phyloP scores from a whole-genome alignment of 2,113 vertebrate genomes.

The Arothron firmamentum region DNA sequence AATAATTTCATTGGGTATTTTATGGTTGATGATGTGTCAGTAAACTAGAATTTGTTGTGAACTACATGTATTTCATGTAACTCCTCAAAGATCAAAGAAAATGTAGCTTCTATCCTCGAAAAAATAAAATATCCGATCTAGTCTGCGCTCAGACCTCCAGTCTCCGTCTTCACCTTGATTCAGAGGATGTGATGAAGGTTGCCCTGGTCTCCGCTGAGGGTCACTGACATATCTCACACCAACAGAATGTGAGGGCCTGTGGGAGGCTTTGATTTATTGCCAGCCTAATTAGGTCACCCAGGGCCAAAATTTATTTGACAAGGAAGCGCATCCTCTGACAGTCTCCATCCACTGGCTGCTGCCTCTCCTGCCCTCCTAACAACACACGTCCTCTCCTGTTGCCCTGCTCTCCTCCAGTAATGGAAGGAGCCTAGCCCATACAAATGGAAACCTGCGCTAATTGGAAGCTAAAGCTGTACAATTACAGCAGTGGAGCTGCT shows the following conservation, averaged over 20 bases:
- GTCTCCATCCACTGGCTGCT: conserved; percentile 7
- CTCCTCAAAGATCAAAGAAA: too few species aligned
- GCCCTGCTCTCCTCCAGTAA: conserved; percentile 22
- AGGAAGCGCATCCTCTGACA: conserved; percentile 37
- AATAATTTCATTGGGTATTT: too few species aligned
- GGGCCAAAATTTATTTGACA: conserved; percentile 64
- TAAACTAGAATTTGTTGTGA: too few species aligned
- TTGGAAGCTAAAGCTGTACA: conserved; percentile 54
- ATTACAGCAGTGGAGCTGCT: conserved; percentile 49
- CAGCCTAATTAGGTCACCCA: conserved; percentile 66
- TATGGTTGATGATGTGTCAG: too few species aligned
- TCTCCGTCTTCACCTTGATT: conserved; percentile 55
- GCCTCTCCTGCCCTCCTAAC: conserved; percentile 10
- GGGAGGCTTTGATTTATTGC: conserved; percentile 63
- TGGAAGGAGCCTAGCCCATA: conserved; percentile 43
- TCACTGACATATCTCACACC: conserved; percentile 59
- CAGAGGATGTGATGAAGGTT: conserved; percentile 42
- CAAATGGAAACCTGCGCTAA: conserved; percentile 60
- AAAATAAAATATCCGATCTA: background rate
- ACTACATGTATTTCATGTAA: too few species aligned
- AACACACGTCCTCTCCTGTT: conserved; percentile 32
- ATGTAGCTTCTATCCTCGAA: too few species aligned
- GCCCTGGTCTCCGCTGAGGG: conserved; percentile 46
- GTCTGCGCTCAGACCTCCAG: conserved; percentile 21
- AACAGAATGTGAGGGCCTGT: conserved; percentile 34